phyloP scores from a whole-genome alignment of 1,140 invertebrate species.

The Heliconius hewitsoni region DNA sequence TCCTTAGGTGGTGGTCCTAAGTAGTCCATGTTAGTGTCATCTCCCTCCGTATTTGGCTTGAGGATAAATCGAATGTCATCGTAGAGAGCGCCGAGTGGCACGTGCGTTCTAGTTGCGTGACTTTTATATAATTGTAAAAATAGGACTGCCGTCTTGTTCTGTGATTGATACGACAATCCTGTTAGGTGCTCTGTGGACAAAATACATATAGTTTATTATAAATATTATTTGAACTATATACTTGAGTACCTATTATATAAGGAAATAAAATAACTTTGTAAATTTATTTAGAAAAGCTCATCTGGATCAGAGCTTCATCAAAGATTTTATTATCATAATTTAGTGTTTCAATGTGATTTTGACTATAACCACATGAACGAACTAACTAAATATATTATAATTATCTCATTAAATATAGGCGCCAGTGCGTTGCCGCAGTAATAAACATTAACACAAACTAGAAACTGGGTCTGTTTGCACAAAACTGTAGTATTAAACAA shows the following conservation, averaged over 20 bases:
- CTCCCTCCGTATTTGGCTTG: constrained; percentile 49
- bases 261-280: too few species aligned
- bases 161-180: constrained; percentile 86
- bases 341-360: neutral
- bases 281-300: too few species aligned
- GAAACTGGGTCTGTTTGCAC: constrained; percentile 22
- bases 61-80: constrained; percentile 85
- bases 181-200: constrained; percentile 86
- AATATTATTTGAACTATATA: neutral
- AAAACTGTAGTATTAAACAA: constrained; percentile 30
- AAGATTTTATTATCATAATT: too few species aligned
- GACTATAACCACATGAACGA: neutral
- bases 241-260: neutral
- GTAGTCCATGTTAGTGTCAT: constrained; percentile 41
- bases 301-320: too few species aligned
- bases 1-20: constrained; percentile 54
- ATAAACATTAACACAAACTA: constrained; percentile 16
- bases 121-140: constrained; percentile 89
- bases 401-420: neutral
- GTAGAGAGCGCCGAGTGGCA: constrained; percentile 86
- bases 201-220: constrained; percentile 49
- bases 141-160: constrained; percentile 89
- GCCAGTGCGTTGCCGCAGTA: neutral
- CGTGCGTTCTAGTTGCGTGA: constrained; percentile 84
- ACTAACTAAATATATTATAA: neutral